Conservation (phyloP, 2,888 invertebrate species). For the Taenaris catops region DNA sequence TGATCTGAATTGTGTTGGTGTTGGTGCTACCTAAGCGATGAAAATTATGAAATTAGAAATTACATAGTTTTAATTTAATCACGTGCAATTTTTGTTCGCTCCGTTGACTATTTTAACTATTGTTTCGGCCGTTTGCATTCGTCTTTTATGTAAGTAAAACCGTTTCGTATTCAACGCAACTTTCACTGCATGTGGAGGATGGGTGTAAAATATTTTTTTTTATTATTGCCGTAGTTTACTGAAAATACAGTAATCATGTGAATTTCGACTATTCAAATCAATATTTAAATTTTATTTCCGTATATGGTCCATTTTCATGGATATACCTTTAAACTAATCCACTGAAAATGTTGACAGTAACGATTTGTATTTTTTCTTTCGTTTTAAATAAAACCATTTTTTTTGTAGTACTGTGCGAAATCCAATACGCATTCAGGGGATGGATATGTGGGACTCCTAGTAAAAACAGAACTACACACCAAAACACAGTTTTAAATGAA, state of each 20-base stretch:
- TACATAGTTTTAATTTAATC: slow-evolving; percentile 11
- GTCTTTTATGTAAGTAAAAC: slow-evolving; percentile 16
- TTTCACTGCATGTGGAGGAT: slow-evolving; percentile 19
- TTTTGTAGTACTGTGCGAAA: no score
- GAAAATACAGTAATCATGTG: background rate
- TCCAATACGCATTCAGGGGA: no score
- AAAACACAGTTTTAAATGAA: no score
- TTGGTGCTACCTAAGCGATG: slow-evolving; percentile 12
- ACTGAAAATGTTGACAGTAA: no score
- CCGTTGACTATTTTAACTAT: background rate
- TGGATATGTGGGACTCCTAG: no score
- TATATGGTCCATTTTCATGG: no score
- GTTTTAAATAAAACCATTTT: no score
- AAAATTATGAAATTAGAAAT: slow-evolving; percentile 8
- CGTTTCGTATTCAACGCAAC: slow-evolving; percentile 15
- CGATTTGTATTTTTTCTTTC: no score
- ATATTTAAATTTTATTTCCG: no score
- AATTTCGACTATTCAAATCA: no score
- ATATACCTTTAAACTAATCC: no score
- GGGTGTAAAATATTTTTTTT: slow-evolving; percentile 5
- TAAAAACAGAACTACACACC: no score
- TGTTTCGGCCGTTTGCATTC: background rate
- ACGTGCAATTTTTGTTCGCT: slow-evolving; percentile 5
- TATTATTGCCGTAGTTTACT: background rate
- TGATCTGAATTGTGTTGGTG: slow-evolving; percentile 12